A percentile compares a stretch with the other conserved stretches of the same genome.
phyloP scores from a whole-genome alignment of 30 jellyfish, hydroid and myxozoan species.

The Pseudorhiza aurosa region DNA sequence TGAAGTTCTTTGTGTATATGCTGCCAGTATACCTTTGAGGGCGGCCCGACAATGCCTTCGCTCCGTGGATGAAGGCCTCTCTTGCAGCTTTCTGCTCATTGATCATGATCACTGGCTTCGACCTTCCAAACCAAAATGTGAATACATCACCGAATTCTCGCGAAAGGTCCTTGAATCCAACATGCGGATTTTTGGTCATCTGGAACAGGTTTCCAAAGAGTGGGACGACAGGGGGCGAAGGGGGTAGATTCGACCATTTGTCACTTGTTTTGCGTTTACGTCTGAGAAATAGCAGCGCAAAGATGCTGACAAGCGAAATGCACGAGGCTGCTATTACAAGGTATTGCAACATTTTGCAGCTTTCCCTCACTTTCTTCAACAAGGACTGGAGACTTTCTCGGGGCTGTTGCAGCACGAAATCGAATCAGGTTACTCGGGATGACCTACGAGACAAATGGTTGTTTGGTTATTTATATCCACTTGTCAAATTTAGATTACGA shows the following conservation, averaged over 20 bases:
- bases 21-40: constrained; percentile 69
- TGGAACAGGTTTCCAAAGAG: constrained; percentile 58
- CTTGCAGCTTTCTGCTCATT: constrained; percentile 69
- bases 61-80: constrained; percentile 63
- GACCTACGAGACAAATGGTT: not conserved
- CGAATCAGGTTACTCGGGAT: not conserved
- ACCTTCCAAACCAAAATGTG: constrained; percentile 75
- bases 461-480: too few species aligned
- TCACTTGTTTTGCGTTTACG: not conserved
- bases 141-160: constrained; percentile 53
- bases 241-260: constrained; percentile 60
- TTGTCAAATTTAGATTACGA: too few species aligned
- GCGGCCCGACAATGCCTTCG: constrained; percentile 64
- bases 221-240: constrained; percentile 71
- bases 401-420: not conserved
- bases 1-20: constrained; percentile 56
- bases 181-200: constrained; percentile 41
- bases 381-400: too few species aligned
- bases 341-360: not conserved
- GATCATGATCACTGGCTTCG: constrained; percentile 64
- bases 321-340: not conserved
- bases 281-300: constrained; percentile 1
- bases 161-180: constrained; percentile 22
- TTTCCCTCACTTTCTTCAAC: not conserved
- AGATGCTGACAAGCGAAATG: not conserved